phyloP scores from a whole-genome alignment of 2,888 invertebrate species.

The Exephanes ischioxanthus region DNA sequence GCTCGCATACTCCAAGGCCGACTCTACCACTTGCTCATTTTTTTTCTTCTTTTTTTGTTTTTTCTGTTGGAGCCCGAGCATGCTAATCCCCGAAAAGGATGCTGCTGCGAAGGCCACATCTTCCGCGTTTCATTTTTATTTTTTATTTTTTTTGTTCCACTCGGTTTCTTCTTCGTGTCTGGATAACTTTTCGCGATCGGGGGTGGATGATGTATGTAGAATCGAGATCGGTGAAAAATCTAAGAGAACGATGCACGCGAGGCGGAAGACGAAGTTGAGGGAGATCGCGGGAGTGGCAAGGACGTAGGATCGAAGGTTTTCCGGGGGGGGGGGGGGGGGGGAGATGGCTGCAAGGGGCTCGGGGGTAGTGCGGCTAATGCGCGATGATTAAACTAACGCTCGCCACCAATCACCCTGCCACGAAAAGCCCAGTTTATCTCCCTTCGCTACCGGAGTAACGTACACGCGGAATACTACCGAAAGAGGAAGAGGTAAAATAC shows the following conservation, averaged over 20 bases:
- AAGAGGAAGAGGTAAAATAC: conserved; percentile 51
- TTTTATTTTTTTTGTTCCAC: conserved; percentile 37
- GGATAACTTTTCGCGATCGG: conserved; percentile 4
- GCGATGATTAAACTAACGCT: conserved; percentile 85
- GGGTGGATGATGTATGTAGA: conserved; percentile 12
- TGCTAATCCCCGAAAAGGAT: conserved; percentile 65
- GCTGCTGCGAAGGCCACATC: conserved; percentile 15
- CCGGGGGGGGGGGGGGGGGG: background rate
- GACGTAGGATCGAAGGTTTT: conserved; percentile 62
- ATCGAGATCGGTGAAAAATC: conserved; percentile 33
- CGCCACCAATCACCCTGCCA: conserved; percentile 84
- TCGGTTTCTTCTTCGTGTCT: conserved; percentile 63
- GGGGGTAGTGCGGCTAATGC: conserved; percentile 80
- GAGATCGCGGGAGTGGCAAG: conserved; percentile 58
- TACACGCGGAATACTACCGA: conserved; percentile 48
- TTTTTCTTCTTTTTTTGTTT: conserved; percentile 50
- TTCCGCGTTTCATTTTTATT: conserved; percentile 34
- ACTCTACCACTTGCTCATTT: conserved; percentile 44
- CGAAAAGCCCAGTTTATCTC: conserved; percentile 78
- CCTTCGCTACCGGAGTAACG: conserved; percentile 19
- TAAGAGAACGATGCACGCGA: conserved; percentile 54
- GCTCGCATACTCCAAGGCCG: conserved; percentile 71
- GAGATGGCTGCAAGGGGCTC: conserved; percentile 41
- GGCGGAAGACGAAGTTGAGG: conserved; percentile 52
- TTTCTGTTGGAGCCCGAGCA: conserved; percentile 43